Base-by-base conservation (phyloP, 2,113 vertebrate genomes). In the Phaethon lepturus region DNA sequence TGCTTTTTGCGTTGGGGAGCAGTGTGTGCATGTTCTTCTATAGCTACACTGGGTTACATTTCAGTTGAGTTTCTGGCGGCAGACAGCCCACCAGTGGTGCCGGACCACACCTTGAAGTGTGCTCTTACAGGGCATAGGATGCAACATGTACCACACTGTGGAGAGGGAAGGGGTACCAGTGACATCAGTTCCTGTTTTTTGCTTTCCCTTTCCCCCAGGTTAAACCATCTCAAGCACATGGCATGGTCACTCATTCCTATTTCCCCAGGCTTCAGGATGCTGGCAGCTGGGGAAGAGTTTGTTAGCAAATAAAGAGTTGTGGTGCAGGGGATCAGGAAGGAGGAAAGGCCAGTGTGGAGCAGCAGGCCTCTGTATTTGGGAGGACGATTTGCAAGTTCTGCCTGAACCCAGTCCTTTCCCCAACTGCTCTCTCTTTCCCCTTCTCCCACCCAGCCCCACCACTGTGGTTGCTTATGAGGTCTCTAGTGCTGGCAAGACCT, bases 401-500 rank as follows among this genome's bases (percentile, higher is more conserved):
- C 38, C 45, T 33, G 22, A 22, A 24, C 22, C 22, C 52, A 33
- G 45, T 16, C 22, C 31, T 40, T 68, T 67, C 10, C 33, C 12
- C 38, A 33, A 4, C 19, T 58, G 11, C 19, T 59, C 35, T 26
- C 28, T 38, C 53, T 20, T 64, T 31, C 19, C 25, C 22, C 9
- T 17, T 58, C 14, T 29, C 29, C 22, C 22, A 74, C 44, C 25
- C 50, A 74, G 17, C 44, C 14, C 50, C 29, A 58, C 31, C 0
- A 1, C 24, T 50, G 29, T 31, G 4, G 9, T 11, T 35, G 20
- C 29, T 73, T 64, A 49, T 0, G 0, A 80, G 50, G 25, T 11
- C n/a, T 56, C n/a, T n/a, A n/a, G 29, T 33, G 33, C 22, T 64
- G 62, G 42, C 18, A 63, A 42, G 42, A 58, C 8, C 13, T 73